Evolutionary conservation across 2,113 vertebrate genomes (phyloP).

Genomic region (Toxostoma redivivum): DNA sequence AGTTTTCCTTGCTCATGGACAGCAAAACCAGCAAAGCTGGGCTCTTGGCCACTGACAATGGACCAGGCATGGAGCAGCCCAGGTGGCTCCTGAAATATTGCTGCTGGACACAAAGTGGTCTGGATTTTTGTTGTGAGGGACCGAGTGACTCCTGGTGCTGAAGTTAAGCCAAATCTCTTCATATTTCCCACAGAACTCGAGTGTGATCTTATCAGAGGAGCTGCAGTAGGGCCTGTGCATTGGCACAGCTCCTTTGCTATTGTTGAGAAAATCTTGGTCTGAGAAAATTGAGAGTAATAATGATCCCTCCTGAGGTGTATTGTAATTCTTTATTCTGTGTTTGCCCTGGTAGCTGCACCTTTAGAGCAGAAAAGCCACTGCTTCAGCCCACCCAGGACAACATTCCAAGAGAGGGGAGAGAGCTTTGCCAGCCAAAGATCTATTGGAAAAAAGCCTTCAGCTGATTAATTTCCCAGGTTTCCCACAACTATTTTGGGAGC

Average conservation of each 20-base stretch:
- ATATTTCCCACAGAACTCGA: background rate
- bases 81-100: background rate
- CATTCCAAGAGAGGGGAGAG: background rate
- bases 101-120: background rate
- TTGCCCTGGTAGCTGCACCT: background rate
- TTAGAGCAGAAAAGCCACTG: background rate
- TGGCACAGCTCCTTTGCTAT: constrained; percentile 1
- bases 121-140: background rate
- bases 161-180: background rate
- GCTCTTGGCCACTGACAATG: rapidly evolving
- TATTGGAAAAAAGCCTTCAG: background rate
- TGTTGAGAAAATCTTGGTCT: background rate
- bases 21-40: background rate
- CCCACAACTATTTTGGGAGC: background rate
- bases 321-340: background rate
- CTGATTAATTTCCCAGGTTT: background rate
- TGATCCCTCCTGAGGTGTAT: background rate
- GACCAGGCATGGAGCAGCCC: background rate
- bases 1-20: rapidly evolving
- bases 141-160: background rate
- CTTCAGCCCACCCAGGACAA: background rate
- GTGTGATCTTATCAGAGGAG: background rate
- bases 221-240: background rate
- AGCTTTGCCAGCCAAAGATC: background rate
- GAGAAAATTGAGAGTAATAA: background rate